Conservation (phyloP, 2,888 invertebrate species). For the Globia sparganii region DNA sequence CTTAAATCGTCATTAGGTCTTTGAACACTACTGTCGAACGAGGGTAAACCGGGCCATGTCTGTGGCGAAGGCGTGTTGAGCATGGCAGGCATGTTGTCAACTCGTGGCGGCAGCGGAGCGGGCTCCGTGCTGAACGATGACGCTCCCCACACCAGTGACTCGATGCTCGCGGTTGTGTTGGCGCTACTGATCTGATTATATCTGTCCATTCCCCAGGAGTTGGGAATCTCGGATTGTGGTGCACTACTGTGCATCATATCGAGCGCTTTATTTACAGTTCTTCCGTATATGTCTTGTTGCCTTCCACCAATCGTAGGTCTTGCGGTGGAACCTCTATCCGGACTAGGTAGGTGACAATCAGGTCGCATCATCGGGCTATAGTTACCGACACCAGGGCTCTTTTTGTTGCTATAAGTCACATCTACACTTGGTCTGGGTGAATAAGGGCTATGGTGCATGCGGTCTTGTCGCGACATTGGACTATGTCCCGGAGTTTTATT, state of each 20-base stretch:
- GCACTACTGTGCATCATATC: constrained; percentile 77
- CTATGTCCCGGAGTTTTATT: constrained; percentile 86
- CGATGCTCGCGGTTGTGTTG: constrained; percentile 74
- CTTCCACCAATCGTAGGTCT: constrained; percentile 72
- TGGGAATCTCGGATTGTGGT: constrained; percentile 76
- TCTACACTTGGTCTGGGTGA: constrained; percentile 87
- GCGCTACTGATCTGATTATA: constrained; percentile 76
- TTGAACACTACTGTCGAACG: constrained; percentile 78
- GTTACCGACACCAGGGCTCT: constrained; percentile 84
- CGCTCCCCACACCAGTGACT: constrained; percentile 83
- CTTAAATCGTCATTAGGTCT: constrained; percentile 75
- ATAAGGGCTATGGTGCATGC: constrained; percentile 84
- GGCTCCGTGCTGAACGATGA: constrained; percentile 73
- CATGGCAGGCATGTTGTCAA: constrained; percentile 76
- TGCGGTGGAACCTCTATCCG: constrained; percentile 79
- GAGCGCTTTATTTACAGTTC: constrained; percentile 76
- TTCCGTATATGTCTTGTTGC: constrained; percentile 79
- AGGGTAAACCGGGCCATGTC: constrained; percentile 80
- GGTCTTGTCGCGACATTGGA: constrained; percentile 86
- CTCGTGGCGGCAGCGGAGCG: constrained; percentile 68
- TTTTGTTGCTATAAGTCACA: constrained; percentile 80
- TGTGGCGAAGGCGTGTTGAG: constrained; percentile 82
- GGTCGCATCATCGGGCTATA: constrained; percentile 86
- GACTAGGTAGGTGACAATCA: constrained; percentile 85
- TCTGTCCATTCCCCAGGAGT: constrained; percentile 81